These are phyloP conservation scores for Australoheros scitulus DNA, from an alignment of 2,113 vertebrate species.

Conservation along the genomic window DNA sequence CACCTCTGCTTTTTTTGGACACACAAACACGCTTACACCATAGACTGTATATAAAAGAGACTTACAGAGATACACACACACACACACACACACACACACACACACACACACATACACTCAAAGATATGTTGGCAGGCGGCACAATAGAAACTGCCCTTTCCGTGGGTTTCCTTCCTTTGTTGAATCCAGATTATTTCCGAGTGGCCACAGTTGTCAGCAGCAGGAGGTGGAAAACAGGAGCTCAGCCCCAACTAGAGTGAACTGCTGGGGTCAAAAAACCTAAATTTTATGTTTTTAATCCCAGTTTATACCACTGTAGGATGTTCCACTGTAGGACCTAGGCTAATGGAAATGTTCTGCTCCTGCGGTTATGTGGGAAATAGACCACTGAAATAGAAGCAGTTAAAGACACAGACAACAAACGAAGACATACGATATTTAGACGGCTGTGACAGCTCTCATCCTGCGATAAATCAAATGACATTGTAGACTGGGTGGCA, in stretches of 20 bases:
- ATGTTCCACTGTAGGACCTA: neutral
- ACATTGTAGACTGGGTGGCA: neutral
- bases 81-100: slow-evolving; percentile 5
- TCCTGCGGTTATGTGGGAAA: slow-evolving; percentile 31
- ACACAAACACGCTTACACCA: neutral
- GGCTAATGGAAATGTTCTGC: slow-evolving; percentile 43
- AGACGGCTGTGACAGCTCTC: neutral
- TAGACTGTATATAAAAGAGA: neutral
- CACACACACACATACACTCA: neutral
- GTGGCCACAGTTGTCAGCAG: slow-evolving; percentile 31
- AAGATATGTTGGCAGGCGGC: neutral
- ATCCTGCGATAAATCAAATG: neutral
- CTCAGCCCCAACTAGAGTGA: neutral
- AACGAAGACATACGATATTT: neutral
- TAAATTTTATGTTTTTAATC: neutral
- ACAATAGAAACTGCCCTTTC: slow-evolving; percentile 60
- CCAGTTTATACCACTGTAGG: too few species aligned
- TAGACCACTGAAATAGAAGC: neutral
- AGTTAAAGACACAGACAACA: neutral
- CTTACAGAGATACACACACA: slow-evolving; percentile 6
- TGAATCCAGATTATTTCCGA: slow-evolving; percentile 62
- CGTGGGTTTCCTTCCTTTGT: slow-evolving; percentile 71
- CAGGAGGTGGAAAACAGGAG: slow-evolving; percentile 11
- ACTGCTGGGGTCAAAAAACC: neutral
- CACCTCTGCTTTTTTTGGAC: slow-evolving; percentile 24